These are phyloP conservation scores for Sepioteuthis lessoniana DNA, from an alignment of 2,888 invertebrate genomes.

Conservation along the genomic window DNA sequence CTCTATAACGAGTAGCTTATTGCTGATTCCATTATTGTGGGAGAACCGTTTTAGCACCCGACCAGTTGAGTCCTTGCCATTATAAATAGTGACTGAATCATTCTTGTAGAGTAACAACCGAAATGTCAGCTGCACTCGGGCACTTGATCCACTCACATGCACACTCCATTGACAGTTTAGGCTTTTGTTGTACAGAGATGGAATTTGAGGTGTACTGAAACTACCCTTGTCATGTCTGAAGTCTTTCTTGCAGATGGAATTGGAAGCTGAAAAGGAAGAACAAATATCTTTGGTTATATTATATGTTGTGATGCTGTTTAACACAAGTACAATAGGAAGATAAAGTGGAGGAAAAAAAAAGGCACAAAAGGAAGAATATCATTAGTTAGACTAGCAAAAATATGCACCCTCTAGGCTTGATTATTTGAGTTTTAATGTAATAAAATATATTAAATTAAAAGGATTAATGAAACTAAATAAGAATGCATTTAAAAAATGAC, in stretches of 20 bases:
- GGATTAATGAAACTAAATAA: too few relatives aligned
- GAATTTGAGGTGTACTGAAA: constrained; percentile 60
- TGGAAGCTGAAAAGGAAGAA: constrained; percentile 34
- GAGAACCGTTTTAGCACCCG: constrained; percentile 55
- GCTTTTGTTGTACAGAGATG: constrained; percentile 56
- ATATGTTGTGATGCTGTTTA: too few relatives aligned
- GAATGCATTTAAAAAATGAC: too few relatives aligned
- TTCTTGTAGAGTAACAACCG: constrained; percentile 55
- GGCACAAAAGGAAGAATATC: too few relatives aligned
- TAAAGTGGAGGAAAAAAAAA: too few relatives aligned
- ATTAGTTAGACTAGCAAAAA: too few relatives aligned
- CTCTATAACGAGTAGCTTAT: constrained; percentile 57
- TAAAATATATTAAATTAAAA: too few relatives aligned
- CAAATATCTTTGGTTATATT: background rate
- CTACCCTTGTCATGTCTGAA: constrained; percentile 56
- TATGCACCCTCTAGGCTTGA: too few relatives aligned
- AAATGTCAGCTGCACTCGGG: constrained; percentile 59
- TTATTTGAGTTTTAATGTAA: too few relatives aligned
- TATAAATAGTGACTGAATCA: constrained; percentile 57
- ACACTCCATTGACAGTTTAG: constrained; percentile 62
- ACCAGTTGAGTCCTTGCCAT: constrained; percentile 57
- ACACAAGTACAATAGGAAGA: too few relatives aligned
- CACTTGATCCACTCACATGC: constrained; percentile 51
- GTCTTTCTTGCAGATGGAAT: constrained; percentile 54
- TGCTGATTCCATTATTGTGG: constrained; percentile 55